Conservation (phyloP, 1,140 invertebrate species). For the Drosophila asahinai region DNA sequence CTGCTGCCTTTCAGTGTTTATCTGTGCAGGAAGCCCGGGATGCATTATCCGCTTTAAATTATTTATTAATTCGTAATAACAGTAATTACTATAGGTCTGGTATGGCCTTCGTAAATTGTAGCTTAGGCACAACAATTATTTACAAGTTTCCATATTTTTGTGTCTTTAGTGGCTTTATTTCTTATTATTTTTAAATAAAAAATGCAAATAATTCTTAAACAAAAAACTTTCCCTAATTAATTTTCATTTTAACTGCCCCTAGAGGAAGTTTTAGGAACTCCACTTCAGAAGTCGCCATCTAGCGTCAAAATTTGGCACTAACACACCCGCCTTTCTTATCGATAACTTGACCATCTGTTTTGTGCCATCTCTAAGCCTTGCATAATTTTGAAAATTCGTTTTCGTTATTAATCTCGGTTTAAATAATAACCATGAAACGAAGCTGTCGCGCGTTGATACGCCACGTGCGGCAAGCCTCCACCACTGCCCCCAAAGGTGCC, state of each 20-base stretch:
- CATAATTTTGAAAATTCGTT: conserved; percentile 58
- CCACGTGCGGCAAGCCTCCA: conserved; percentile 31
- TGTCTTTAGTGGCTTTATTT: not conserved
- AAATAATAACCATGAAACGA: conserved; percentile 36
- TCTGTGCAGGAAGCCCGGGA: conserved; percentile 18
- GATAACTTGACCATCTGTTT: conserved; percentile 4
- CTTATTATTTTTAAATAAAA: not conserved
- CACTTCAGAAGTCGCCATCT: rapidly evolving
- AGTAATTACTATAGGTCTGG: not conserved
- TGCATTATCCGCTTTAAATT: conserved; percentile 1
- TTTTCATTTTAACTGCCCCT: not conserved
- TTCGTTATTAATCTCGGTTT: no score
- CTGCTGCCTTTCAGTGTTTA: conserved; percentile 23
- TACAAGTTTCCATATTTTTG: not conserved
- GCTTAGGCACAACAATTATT: not conserved
- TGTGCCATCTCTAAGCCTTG: conserved; percentile 18
- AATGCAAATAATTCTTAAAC: not conserved
- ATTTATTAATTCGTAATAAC: not conserved
- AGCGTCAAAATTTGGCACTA: not conserved
- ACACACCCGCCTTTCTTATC: not conserved
- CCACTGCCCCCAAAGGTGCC: conserved; percentile 7
- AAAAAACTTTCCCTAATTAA: not conserved
- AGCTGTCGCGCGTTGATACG: conserved; percentile 38
- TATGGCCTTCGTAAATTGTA: not conserved
- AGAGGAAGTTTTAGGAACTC: not conserved